Evolutionary conservation across 2,888 invertebrate genomes (phyloP), one percentile per base, ranked within the genome.

Genomic region (Melanargia galathea): DNA sequence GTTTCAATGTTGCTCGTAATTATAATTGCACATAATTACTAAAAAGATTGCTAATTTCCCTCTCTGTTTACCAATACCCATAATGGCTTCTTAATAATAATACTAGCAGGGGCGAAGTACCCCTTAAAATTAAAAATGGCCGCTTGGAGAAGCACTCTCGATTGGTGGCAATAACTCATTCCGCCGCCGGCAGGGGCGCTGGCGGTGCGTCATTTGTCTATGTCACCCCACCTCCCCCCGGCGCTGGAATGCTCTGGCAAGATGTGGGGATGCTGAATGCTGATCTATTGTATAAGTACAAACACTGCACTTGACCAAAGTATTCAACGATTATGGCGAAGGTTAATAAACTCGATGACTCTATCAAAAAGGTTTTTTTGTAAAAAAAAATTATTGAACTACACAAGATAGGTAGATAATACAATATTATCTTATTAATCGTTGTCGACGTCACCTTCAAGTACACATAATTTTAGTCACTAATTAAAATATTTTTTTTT

Each of bases 51-150:
- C 49, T 59, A 59, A 59, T 59, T 18, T 18, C 38, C 33, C 40
- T 49, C 40, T 18, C 13, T 59, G 46, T 43, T 43, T 38, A n/a
- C 52, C 30, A 60, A 65, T 51, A 63, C 8, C 43, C 46, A 43
- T 61, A 48, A 62, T 63, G 64, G 65, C 55, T 67, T 60, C 61
- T 66, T 83, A 86, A 84, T 84, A 85, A 82, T 81, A 84, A 80
- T 79, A 74, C 71, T 70, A 71, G 74, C 72, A 81, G 81, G 89
- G 90, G 87, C 84, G 81, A 80, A 74, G 79, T 82, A 84, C 89
- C 90, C 90, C 86, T 87, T 86, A 89, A 87, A 90, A 90, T 90
- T 89, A 90, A 91, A 90, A 90, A 91, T 91, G 90, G 90, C 90
- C 81, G 88, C 86, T 76, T n/a, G 72, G 80, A 80, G 81, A 79